Evolutionary conservation across 1,140 invertebrate genomes (phyloP).

Genomic region (Hydropsyche tenuis): DNA sequence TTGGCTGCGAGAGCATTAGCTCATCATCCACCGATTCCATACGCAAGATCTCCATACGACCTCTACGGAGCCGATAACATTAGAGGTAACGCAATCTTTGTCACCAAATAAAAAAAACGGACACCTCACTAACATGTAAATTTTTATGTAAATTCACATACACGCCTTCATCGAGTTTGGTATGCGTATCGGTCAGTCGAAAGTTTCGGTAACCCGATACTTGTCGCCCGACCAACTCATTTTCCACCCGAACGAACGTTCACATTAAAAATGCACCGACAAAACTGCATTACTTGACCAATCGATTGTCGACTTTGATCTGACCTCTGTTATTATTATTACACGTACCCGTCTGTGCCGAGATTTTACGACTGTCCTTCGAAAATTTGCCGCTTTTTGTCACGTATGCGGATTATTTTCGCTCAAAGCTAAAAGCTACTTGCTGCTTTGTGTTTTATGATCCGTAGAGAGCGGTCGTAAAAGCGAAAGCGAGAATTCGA

Average conservation of each 20-base stretch:
- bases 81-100: slow-evolving; percentile 37
- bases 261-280: too few species aligned
- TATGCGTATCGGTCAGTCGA: slow-evolving; percentile 50
- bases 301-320: too few species aligned
- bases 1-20: slow-evolving; percentile 60
- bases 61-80: slow-evolving; percentile 47
- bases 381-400: too few species aligned
- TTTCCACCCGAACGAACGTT: slow-evolving; percentile 37
- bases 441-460: slow-evolving; percentile 24
- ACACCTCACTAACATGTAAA: neutral
- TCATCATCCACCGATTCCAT: slow-evolving; percentile 46
- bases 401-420: neutral
- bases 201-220: slow-evolving; percentile 38
- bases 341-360: too few species aligned
- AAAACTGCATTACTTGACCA: too few species aligned
- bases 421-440: neutral
- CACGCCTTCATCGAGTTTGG: slow-evolving; percentile 2
- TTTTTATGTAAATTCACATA: neutral
- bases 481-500: too few species aligned
- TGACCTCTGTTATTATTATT: too few species aligned
- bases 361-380: too few species aligned
- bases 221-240: neutral
- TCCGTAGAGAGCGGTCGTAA: too few species aligned
- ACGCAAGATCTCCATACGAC: slow-evolving; percentile 46
- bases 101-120: neutral